Evolutionary conservation across 2,797 vertebrate species (phyloP).

Genomic region (Molossus alvarezi): DNA sequence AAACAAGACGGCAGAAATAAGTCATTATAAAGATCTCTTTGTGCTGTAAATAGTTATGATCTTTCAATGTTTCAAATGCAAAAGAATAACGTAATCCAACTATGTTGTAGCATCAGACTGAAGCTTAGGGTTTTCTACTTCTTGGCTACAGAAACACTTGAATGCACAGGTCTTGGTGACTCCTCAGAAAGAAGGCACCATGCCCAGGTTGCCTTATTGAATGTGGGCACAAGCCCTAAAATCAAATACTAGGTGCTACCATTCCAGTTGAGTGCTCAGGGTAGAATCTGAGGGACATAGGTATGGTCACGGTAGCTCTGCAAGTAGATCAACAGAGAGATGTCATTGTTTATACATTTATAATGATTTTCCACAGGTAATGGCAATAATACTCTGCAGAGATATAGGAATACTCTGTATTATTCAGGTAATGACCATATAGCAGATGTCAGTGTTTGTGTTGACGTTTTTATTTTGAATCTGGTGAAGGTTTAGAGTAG

Average conservation of each 20-base stretch:
- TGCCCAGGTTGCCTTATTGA: background rate
- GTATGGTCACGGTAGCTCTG: background rate
- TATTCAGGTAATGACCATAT: background rate
- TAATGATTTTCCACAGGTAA: background rate
- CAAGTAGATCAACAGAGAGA: background rate
- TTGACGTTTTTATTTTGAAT: background rate
- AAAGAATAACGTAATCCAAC: background rate
- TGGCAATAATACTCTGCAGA: background rate
- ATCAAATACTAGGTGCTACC: background rate
- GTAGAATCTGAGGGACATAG: background rate
- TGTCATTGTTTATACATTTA: background rate
- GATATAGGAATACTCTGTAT: background rate
- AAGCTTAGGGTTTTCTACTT: background rate
- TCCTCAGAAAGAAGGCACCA: background rate
- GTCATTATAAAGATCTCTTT: background rate
- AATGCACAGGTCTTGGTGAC: background rate
- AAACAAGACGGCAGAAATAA: background rate
- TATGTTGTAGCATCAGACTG: background rate
- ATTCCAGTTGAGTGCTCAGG: background rate
- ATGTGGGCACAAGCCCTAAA: background rate
- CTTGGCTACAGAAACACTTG: background rate
- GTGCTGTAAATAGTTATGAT: background rate
- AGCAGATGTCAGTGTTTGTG: background rate
- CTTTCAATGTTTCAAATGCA: slow-evolving; percentile 2
- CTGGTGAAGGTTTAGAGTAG: background rate